Evolutionary conservation across 2,113 vertebrate species (phyloP).

Genomic region (Cinclus cinclus): DNA sequence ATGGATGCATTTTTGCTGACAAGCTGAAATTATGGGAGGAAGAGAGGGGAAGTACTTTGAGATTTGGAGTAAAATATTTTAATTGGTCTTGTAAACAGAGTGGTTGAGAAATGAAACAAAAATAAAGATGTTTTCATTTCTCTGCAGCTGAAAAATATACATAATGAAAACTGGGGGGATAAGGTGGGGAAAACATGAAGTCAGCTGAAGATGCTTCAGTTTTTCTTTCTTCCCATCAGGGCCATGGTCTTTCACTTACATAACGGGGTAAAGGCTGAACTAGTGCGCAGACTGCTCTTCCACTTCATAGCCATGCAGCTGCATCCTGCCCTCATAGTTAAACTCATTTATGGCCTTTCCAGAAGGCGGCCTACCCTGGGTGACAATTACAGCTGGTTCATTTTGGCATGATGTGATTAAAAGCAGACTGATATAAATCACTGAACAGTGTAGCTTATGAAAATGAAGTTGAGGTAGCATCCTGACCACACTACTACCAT

Average conservation of each 20-base stretch:
- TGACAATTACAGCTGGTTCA: constrained; percentile 31
- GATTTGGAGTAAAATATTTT: background rate
- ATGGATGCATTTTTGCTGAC: constrained; percentile 40
- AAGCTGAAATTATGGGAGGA: constrained; percentile 34
- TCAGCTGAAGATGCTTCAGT: background rate
- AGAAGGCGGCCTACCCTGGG: background rate
- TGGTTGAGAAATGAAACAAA: background rate
- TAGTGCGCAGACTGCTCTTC: background rate
- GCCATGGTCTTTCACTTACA: background rate
- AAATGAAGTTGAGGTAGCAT: constrained; percentile 33
- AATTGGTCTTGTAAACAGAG: constrained; percentile 1
- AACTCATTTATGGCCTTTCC: constrained; percentile 31
- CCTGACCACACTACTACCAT: background rate
- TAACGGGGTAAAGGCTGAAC: accelerated
- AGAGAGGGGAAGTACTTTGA: background rate
- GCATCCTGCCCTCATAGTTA: background rate
- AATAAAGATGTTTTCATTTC: constrained; percentile 7
- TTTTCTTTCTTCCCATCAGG: background rate
- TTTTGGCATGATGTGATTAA: constrained; percentile 54
- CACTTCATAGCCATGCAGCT: background rate
- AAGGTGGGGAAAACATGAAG: background rate
- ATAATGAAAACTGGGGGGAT: background rate
- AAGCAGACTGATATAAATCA: constrained; percentile 56
- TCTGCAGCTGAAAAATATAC: background rate
- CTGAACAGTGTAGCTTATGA: constrained; percentile 2